Evolutionary conservation across 2,113 vertebrate species (phyloP).

Genomic region (Poeciliopsis turrubarensis): DNA sequence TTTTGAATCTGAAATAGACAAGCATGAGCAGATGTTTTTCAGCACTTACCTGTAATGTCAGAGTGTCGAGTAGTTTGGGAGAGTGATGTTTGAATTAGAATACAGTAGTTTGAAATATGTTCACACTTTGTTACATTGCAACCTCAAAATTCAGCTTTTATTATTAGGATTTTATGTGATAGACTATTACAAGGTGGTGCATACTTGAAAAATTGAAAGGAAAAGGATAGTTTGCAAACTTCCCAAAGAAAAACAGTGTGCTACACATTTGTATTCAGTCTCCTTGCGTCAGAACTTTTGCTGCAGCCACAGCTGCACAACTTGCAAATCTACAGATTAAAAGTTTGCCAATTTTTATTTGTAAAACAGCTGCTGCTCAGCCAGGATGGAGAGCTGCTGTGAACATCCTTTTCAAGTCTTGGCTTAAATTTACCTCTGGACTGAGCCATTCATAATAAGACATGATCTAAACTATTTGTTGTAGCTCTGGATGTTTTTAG

Average conservation of each 20-base stretch:
- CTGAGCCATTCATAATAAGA: too few species aligned
- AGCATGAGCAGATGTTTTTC: slow-evolving; percentile 11
- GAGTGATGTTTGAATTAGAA: slow-evolving; percentile 21
- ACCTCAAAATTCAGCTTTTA: not conserved
- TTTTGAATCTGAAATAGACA: slow-evolving; percentile 31
- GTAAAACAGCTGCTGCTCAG: not conserved
- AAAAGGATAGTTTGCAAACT: not conserved
- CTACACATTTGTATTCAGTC: not conserved
- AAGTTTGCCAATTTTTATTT: not conserved
- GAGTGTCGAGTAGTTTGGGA: slow-evolving; percentile 29
- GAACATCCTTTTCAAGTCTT: not conserved
- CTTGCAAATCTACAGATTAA: not conserved
- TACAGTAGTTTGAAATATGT: not conserved
- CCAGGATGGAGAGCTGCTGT: not conserved
- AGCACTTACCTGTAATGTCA: slow-evolving; percentile 40
- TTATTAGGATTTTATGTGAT: not conserved
- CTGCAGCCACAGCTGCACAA: not conserved
- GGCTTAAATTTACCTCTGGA: too few species aligned
- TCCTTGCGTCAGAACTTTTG: not conserved
- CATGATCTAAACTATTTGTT: too few species aligned
- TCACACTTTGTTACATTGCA: not conserved
- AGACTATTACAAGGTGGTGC: not conserved
- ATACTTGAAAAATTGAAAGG: not conserved
- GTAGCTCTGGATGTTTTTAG: too few species aligned
- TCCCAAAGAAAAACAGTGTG: not conserved